Conservation (phyloP, 2,888 invertebrate species). For the Sinodicranocentrus sp. region DNA sequence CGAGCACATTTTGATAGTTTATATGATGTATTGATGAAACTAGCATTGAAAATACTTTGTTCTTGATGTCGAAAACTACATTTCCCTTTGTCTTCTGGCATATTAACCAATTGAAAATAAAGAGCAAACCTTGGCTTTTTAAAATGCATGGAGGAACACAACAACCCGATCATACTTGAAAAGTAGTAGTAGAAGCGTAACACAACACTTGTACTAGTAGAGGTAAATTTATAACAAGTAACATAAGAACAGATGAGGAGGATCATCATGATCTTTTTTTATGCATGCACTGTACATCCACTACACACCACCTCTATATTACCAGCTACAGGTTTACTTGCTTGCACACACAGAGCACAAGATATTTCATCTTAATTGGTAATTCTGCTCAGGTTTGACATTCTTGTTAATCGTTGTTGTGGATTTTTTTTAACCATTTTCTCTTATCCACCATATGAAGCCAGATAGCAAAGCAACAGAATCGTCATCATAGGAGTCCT, state of each 20-base stretch:
- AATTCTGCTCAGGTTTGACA: slow-evolving; percentile 67
- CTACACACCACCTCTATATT: background rate
- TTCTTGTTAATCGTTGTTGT: slow-evolving; percentile 65
- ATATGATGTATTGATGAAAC: slow-evolving; percentile 4
- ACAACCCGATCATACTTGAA: background rate
- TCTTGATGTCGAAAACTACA: background rate
- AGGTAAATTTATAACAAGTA: background rate
- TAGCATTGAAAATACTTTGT: background rate
- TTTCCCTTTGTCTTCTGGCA: background rate
- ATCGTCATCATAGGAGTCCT: slow-evolving; percentile 4
- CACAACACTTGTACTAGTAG: background rate
- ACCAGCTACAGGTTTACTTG: slow-evolving; percentile 12
- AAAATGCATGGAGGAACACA: slow-evolving; percentile 36
- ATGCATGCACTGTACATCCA: background rate
- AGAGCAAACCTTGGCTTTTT: slow-evolving; percentile 16
- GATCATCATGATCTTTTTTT: background rate
- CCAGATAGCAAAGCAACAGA: background rate
- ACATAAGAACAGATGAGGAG: background rate
- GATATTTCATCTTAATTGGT: slow-evolving; percentile 48
- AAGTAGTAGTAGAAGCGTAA: background rate
- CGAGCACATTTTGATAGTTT: too few relatives aligned
- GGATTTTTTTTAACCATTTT: slow-evolving; percentile 22
- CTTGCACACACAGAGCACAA: background rate
- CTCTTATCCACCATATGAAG: background rate
- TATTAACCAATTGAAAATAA: slow-evolving; percentile 13